Conservation (phyloP, 2,888 invertebrate species). For the Catotricha subobsoleta region DNA sequence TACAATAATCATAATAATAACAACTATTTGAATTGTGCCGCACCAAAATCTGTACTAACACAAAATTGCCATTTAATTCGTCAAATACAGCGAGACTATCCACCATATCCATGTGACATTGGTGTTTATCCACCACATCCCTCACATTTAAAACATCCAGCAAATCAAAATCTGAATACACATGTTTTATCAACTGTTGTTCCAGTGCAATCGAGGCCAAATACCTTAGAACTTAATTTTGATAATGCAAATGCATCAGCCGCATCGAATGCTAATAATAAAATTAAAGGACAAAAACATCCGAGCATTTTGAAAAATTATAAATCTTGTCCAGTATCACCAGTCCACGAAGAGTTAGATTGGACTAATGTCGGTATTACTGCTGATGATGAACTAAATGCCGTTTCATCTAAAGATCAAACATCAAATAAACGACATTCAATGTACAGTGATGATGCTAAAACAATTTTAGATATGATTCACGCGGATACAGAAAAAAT, state of each 20-base stretch:
- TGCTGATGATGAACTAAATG: slow-evolving; percentile 7
- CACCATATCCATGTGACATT: slow-evolving; percentile 29
- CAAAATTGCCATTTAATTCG: slow-evolving; percentile 30
- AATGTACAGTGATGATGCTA: slow-evolving; percentile 32
- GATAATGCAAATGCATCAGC: not conserved
- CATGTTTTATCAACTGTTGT: not conserved
- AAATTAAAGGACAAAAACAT: slow-evolving; percentile 16
- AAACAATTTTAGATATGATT: slow-evolving; percentile 41
- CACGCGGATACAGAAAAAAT: slow-evolving; percentile 45
- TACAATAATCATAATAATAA: not conserved
- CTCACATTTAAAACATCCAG: too few relatives aligned
- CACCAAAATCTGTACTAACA: slow-evolving; percentile 26
- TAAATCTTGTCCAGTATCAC: slow-evolving; percentile 66
- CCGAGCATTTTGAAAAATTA: slow-evolving; percentile 44
- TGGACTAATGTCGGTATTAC: slow-evolving; percentile 27
- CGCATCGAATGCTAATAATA: not conserved
- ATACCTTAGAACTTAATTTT: slow-evolving; percentile 5
- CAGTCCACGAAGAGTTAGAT: slow-evolving; percentile 61
- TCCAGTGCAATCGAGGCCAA: slow-evolving; percentile 1
- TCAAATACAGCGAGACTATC: slow-evolving; percentile 29
- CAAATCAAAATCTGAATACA: slow-evolving; percentile 24
- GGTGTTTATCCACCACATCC: slow-evolving; percentile 15
- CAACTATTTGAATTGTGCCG: slow-evolving; percentile 28
- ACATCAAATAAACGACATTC: slow-evolving; percentile 25
- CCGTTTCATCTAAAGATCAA: slow-evolving; percentile 10